Evolutionary conservation across 2,797 vertebrate genomes (phyloP).

Genomic region (Dipus sagitta): DNA sequence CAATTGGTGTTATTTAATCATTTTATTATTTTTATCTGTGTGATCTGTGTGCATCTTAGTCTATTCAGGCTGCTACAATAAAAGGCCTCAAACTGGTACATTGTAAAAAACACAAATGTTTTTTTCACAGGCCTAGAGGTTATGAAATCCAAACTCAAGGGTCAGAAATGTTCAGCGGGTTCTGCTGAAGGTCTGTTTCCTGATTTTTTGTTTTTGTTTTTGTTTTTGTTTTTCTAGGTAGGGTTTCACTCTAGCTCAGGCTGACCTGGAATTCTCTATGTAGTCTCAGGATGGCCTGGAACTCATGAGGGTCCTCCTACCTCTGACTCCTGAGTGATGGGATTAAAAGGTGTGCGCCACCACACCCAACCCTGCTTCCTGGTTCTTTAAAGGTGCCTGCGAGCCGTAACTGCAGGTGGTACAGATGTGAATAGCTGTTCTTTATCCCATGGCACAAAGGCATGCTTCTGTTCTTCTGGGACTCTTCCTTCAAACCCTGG

Average conservation of each 20-base stretch:
- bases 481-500: neutral
- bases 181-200: neutral
- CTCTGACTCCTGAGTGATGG: no score
- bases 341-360: no score
- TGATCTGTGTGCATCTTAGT: neutral
- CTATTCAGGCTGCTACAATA: neutral
- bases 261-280: no score
- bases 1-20: neutral
- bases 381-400: no score
- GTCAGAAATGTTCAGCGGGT: neutral
- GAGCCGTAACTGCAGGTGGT: no score
- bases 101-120: neutral
- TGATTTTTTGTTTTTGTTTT: no score
- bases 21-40: neutral
- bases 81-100: neutral
- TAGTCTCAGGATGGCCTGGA: no score
- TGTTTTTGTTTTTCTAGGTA: no score
- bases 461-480: neutral
- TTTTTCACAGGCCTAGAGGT: neutral
- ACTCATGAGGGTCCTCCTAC: no score
- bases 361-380: neutral
- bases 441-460: neutral
- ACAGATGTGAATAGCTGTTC: no score
- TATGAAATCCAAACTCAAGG: neutral
- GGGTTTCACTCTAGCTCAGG: no score